Conservation (phyloP, 53 echinoderm and acorn worm genomes). For the Temnopleurus reevesii region DNA sequence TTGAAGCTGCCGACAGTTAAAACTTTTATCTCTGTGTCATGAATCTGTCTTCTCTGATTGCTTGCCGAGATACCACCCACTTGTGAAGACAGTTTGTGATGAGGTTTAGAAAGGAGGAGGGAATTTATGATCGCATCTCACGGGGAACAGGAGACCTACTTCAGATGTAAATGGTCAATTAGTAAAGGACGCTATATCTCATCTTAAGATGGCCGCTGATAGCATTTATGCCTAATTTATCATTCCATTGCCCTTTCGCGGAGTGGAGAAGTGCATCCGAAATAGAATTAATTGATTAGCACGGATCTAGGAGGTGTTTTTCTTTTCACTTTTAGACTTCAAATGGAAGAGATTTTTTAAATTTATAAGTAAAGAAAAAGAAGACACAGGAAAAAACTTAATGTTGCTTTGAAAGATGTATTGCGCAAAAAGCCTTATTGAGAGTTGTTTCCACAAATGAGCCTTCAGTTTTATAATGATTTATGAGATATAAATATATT, state of each 20-base stretch:
- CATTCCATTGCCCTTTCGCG: not conserved
- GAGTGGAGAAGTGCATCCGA: constrained; percentile 9
- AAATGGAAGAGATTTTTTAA: too few species aligned
- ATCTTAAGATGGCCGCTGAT: not conserved
- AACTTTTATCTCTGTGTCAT: constrained; percentile 12
- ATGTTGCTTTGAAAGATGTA: too few species aligned
- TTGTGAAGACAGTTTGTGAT: not conserved
- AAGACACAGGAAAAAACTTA: too few species aligned
- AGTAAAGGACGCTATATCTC: constrained; percentile 35
- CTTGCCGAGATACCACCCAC: constrained; percentile 20
- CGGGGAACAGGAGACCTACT: not conserved
- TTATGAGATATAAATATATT: too few species aligned
- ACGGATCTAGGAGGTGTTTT: not conserved
- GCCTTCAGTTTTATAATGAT: too few species aligned
- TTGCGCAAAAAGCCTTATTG: too few species aligned
- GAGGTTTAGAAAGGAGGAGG: not conserved
- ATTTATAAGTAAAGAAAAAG: too few species aligned
- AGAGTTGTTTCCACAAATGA: too few species aligned
- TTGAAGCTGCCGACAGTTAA: not conserved
- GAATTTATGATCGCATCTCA: constrained; percentile 14
- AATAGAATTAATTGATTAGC: constrained; percentile 35
- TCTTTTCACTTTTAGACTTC: not conserved
- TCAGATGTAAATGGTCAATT: constrained; percentile 35
- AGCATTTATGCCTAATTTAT: constrained; percentile 36
- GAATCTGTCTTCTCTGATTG: not conserved